phyloP scores from a whole-genome alignment of 1,140 invertebrate species.

The Apocrypta bakeri region DNA sequence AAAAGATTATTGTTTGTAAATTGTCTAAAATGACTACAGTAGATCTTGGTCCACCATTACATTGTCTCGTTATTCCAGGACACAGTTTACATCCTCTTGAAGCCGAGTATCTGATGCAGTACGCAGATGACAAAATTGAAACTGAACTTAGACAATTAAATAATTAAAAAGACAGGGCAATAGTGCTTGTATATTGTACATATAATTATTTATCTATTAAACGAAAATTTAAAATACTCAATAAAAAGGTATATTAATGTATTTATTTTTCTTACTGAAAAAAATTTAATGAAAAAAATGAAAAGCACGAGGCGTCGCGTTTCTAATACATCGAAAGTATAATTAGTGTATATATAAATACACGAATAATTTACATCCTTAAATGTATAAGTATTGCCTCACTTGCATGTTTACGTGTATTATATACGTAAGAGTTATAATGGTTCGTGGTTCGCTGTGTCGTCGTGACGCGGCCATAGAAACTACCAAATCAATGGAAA shows the following conservation, averaged over 20 bases:
- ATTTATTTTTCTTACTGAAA: too few species aligned
- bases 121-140: conserved; percentile 63
- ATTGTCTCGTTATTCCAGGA: conserved; percentile 92
- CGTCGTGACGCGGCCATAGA: conserved; percentile 59
- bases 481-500: conserved; percentile 62
- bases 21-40: conserved; percentile 83
- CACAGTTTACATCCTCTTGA: conserved; percentile 93
- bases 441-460: background rate
- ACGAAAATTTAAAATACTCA: too few species aligned
- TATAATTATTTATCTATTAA: background rate
- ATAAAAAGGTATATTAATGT: too few species aligned
- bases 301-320: background rate
- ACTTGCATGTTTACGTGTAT: conserved; percentile 10
- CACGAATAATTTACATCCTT: too few species aligned
- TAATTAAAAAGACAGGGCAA: background rate
- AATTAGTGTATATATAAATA: too few species aligned
- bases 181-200: background rate
- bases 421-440: background rate
- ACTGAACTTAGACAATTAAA: conserved; percentile 22
- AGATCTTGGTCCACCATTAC: conserved; percentile 93
- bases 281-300: too few species aligned
- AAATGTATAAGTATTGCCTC: background rate
- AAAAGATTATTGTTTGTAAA: conserved; percentile 85
- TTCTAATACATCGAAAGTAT: too few species aligned
- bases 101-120: conserved; percentile 86